Evolutionary conservation across 2,113 vertebrate genomes (phyloP), one percentile per base, ranked within the genome.

Genomic region (Grammomys dolichurus): DNA sequence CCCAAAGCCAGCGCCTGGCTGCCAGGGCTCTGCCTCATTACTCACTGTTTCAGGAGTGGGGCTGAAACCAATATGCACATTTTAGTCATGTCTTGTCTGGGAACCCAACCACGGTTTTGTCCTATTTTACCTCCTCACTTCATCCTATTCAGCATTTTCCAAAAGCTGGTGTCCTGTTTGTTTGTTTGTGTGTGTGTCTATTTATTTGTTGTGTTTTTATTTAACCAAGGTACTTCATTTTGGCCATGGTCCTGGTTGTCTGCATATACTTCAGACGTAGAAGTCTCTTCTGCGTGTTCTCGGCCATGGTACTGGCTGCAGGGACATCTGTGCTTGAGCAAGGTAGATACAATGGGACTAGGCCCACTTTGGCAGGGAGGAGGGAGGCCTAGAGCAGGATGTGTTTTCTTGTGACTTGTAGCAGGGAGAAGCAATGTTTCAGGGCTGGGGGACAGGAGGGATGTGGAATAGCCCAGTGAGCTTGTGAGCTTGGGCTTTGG

Each of bases 11-110:
- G 75, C 0, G 0, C 2, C 0, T 0, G 65, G 81, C 86, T 73
- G 67, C 78, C 48, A 11, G 56, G 0, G n/a, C 95, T 90, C 70
- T 70, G 94, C 90, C 88, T 96, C 94, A 56, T 96, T 94, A 95
- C 92, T 95, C 88, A 48, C 93, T 91, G 93, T 81, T 93, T 77
- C n/a, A 28, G 94, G 86, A 65, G 0, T 19, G 81, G n/a, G 82
- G 77, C 51, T 0, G 33, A 77, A 78, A 82, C 77, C 92, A 91
- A 43, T 56, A 84, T 12, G 84, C 69, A 89, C 73, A 26, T 60
- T 96, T 65, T 24, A 91, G 72, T 95, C 94, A 77, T 7, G 0
- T 87, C 65, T 24, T 22, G 63, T 56, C 89, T 86, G 73, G 95
- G 92, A 96, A 86, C 54, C 40, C 92, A 80, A 67, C 40, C 87